Evolutionary conservation across 1,140 invertebrate genomes (phyloP).

Genomic region (Euura lappo): DNA sequence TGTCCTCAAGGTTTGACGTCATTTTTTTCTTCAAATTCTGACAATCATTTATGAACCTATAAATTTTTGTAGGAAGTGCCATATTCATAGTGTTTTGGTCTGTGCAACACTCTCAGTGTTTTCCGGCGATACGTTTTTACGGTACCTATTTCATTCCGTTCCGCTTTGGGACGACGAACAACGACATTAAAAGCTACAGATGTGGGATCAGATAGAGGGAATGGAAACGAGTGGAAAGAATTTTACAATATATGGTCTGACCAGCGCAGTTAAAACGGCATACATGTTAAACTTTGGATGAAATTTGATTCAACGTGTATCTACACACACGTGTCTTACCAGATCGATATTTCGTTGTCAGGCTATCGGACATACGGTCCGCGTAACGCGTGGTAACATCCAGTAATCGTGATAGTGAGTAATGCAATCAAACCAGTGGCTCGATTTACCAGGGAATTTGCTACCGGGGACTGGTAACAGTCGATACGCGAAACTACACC

Average conservation of each 20-base stretch:
- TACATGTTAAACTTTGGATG: background rate
- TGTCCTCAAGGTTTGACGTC: slow-evolving; percentile 32
- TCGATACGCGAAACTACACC: no score
- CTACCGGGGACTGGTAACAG: no score
- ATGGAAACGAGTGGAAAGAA: background rate
- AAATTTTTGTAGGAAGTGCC: no score
- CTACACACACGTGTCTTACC: background rate
- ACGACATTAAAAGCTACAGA: background rate
- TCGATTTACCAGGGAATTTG: no score
- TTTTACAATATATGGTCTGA: background rate
- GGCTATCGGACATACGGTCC: background rate
- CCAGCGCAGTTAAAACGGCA: background rate
- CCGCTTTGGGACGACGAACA: background rate
- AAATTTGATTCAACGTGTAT: background rate
- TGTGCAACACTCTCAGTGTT: no score
- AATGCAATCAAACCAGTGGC: no score
- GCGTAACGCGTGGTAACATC: no score
- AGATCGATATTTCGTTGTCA: slow-evolving; percentile 1
- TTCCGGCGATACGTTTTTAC: no score
- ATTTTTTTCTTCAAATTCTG: background rate
- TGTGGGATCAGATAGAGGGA: background rate
- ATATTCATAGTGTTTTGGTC: no score
- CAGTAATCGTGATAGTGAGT: no score
- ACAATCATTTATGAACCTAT: background rate
- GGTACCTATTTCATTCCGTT: background rate